Conservation (phyloP, 1,140 invertebrate species). For the Drosophila biarmipes region DNA sequence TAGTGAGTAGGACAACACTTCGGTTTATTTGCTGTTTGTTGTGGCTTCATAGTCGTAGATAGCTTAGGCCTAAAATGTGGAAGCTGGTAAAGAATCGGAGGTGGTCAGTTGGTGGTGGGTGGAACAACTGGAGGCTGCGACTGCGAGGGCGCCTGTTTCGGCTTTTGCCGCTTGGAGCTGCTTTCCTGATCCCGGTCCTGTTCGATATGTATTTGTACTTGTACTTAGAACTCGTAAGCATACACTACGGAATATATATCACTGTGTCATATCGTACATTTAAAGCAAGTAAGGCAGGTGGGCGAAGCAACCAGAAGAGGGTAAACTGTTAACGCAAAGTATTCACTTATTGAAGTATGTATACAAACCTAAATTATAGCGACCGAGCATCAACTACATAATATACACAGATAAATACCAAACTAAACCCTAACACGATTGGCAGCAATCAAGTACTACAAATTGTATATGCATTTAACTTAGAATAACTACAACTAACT, state of each 20-base stretch:
- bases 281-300: constrained; percentile 61
- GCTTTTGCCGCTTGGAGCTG: constrained; percentile 35
- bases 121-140: constrained; percentile 7
- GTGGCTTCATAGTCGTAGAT: constrained; percentile 76
- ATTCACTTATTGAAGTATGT: constrained; percentile 51
- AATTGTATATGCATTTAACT: constrained; percentile 82
- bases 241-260: constrained; percentile 78
- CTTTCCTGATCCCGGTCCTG: constrained; percentile 46
- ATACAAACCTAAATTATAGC: constrained; percentile 68
- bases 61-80: constrained; percentile 60
- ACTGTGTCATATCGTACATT: constrained; percentile 83
- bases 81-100: constrained; percentile 1
- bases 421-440: constrained; percentile 50
- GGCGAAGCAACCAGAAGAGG: background rate
- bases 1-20: constrained; percentile 28
- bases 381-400: constrained; percentile 71
- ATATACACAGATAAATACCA: constrained; percentile 58
- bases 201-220: constrained; percentile 65
- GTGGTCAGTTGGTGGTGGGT: constrained; percentile 34
- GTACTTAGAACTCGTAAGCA: constrained; percentile 65
- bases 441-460: constrained; percentile 68
- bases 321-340: constrained; percentile 64
- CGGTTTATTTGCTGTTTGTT: constrained; percentile 72
- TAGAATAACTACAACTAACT: constrained; percentile 56
- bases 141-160: constrained; percentile 11